phyloP scores from a whole-genome alignment of 2,113 vertebrate genomes.

The Microcebus lehilahytsara region DNA sequence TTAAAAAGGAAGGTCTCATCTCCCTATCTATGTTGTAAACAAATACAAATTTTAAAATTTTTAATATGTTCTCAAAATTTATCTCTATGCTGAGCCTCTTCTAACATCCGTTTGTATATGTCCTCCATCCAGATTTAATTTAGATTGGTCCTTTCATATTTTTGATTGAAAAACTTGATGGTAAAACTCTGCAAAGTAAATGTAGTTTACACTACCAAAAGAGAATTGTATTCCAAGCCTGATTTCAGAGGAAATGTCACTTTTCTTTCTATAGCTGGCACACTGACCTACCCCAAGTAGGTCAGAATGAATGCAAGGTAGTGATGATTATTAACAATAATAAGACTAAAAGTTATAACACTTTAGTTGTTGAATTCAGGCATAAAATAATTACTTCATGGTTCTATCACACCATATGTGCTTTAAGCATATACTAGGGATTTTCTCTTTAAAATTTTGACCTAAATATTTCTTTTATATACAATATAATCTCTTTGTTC shows the following conservation, averaged over 20 bases:
- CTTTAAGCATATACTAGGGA: background rate
- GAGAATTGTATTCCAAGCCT: background rate
- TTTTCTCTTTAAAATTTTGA: background rate
- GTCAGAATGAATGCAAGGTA: background rate
- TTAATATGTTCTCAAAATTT: slow-evolving; percentile 38
- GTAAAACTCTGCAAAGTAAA: slow-evolving; percentile 11
- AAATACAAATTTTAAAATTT: background rate
- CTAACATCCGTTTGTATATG: background rate
- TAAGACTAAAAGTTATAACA: background rate
- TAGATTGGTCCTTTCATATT: slow-evolving; percentile 34
- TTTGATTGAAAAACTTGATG: background rate
- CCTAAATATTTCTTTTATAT: background rate
- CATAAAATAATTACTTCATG: background rate
- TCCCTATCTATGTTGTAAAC: background rate
- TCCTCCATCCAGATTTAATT: slow-evolving; percentile 61
- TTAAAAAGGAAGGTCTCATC: background rate
- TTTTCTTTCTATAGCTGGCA: background rate
- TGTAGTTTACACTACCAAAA: background rate
- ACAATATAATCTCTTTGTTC: background rate
- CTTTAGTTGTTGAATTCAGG: background rate
- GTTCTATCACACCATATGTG: background rate
- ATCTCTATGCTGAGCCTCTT: background rate
- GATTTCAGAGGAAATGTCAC: slow-evolving; percentile 9
- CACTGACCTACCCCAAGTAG: background rate
- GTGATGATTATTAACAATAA: background rate